Evolutionary conservation across 1,140 invertebrate genomes (phyloP).

Genomic region (Aricia agestis): DNA sequence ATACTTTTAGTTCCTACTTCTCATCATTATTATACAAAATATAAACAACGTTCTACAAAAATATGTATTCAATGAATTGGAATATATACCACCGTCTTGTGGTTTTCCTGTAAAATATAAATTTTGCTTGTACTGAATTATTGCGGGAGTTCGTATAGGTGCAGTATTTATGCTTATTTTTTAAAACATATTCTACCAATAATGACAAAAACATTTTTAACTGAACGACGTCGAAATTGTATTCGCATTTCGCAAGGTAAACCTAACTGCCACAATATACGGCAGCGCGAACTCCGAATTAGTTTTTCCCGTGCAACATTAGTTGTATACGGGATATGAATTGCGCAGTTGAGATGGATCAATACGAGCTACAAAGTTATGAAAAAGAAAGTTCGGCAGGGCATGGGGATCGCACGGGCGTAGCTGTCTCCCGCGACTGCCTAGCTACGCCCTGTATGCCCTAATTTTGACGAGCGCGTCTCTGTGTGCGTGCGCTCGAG

Average conservation of each 20-base stretch:
- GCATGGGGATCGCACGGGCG: conserved; percentile 63
- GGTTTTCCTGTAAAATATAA: too few relatives aligned
- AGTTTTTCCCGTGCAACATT: conserved; percentile 53
- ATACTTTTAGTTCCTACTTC: too few relatives aligned
- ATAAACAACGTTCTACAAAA: too few relatives aligned
- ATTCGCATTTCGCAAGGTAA: neutral
- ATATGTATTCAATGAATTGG: too few relatives aligned
- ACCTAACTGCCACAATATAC: neutral
- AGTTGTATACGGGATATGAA: conserved; percentile 62
- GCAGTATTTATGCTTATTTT: too few relatives aligned
- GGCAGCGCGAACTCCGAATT: conserved; percentile 22
- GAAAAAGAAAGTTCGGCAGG: conserved; percentile 73
- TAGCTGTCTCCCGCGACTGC: conserved; percentile 64
- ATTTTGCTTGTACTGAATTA: too few relatives aligned
- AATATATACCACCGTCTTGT: too few relatives aligned
- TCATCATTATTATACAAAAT: too few relatives aligned
- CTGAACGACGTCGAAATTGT: neutral
- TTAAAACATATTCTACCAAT: too few relatives aligned
- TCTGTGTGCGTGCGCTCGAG: conserved; percentile 46
- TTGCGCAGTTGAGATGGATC: conserved; percentile 73
- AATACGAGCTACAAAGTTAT: conserved; percentile 72
- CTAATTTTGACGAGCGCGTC: conserved; percentile 68
- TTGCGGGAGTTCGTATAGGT: too few relatives aligned
- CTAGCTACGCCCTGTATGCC: conserved; percentile 73
- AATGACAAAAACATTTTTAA: neutral